Evolutionary conservation across 2,888 invertebrate species (phyloP).

Genomic region (Actias luna): DNA sequence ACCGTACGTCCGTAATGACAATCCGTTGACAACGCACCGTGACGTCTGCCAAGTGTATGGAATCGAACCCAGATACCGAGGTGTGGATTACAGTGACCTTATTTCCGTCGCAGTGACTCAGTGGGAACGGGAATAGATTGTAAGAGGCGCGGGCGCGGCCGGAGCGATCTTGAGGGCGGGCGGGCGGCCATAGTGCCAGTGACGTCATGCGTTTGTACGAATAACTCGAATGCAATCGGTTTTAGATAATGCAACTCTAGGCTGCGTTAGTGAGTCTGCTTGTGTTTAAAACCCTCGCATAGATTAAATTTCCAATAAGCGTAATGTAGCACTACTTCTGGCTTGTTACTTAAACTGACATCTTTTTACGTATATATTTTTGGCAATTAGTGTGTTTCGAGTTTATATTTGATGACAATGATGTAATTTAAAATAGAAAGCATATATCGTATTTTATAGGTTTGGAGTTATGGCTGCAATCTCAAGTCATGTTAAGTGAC

Average conservation of each 20-base stretch:
- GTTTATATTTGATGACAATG: too few relatives aligned
- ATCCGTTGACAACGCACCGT: conserved; percentile 17
- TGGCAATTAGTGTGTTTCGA: too few relatives aligned
- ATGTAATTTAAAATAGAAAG: too few relatives aligned
- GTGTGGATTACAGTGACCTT: conserved; percentile 64
- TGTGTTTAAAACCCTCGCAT: background rate
- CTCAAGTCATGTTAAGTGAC: too few relatives aligned
- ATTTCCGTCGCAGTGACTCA: conserved; percentile 51
- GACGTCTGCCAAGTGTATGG: conserved; percentile 21
- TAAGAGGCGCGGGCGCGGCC: conserved; percentile 21
- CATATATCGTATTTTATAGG: too few relatives aligned
- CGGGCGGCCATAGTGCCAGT: background rate
- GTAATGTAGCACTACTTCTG: too few relatives aligned
- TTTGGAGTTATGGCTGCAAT: too few relatives aligned
- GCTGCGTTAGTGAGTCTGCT: background rate
- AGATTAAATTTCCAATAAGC: too few relatives aligned
- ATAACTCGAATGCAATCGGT: background rate
- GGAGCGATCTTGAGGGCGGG: conserved; percentile 19
- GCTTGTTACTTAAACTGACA: too few relatives aligned
- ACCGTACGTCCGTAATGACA: background rate
- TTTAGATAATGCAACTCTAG: background rate
- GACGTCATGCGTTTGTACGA: background rate
- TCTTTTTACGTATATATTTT: too few relatives aligned
- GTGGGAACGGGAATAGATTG: conserved; percentile 35
- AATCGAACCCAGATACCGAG: conserved; percentile 33